Conservation (phyloP, 2,797 vertebrate genomes). For the Sebastolobus alascanus region DNA sequence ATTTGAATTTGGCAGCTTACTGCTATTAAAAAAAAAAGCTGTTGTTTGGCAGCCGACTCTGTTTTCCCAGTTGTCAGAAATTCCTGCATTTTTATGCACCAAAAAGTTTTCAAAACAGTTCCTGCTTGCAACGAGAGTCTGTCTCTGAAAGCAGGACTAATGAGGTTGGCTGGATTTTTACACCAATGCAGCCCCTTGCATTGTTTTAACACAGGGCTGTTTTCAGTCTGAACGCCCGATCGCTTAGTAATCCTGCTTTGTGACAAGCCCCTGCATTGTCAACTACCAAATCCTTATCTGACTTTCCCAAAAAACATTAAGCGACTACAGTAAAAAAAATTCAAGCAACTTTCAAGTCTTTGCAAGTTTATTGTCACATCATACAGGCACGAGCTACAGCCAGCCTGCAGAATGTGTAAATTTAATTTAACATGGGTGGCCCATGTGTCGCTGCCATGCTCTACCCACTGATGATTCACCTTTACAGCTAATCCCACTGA, state of each 20-base stretch:
- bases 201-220: background rate
- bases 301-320: background rate
- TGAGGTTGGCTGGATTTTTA: background rate
- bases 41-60: conserved; percentile 6
- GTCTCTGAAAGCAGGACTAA: background rate
- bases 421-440: background rate
- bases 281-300: background rate
- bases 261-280: background rate
- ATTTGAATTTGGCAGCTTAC: conserved; percentile 22
- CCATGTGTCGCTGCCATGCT: background rate
- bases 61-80: conserved; percentile 17
- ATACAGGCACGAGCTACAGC: background rate
- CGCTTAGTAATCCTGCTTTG: background rate
- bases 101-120: background rate
- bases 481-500: background rate
- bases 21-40: background rate
- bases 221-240: background rate
- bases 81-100: conserved; percentile 13
- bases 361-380: conserved; percentile 19
- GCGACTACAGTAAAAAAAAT: background rate
- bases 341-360: conserved; percentile 11
- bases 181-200: background rate
- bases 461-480: background rate
- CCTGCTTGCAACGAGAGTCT: background rate
- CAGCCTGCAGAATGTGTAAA: background rate